Evolutionary conservation across 2,797 vertebrate species (phyloP), one percentile per base, ranked within the genome.

Genomic region (Lagocephalus sceleratus): DNA sequence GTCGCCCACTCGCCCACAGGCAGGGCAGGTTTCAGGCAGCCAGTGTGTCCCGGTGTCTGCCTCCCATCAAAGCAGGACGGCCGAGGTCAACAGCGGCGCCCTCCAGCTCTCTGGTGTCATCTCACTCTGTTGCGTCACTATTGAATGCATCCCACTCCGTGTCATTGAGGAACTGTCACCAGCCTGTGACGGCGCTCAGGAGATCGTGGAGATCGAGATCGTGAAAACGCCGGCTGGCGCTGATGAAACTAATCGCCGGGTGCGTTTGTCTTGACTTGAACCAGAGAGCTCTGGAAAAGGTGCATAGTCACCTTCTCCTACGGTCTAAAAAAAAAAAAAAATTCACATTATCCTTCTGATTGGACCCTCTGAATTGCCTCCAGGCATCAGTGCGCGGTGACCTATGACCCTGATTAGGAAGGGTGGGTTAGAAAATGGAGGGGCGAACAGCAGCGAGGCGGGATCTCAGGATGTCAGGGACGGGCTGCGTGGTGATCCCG

Each of bases 71-170:
- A 49, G 50, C 6, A 57, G 25, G 25, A 51, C 19, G 46, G 47
- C 40, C 51, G 47, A 60, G 58, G 57, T 75, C 56, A 63, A 21
- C 35, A 54, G 29, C 51, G 21, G 45, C 10, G 51, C 3, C 35
- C 57, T 43, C 61, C 5, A 47, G 14, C 8, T 21, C 46, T 39
- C 44, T 40, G 50, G 60, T 49, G 71, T 63, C 21, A 53, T 51
- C 10, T 38, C 32, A 38, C 20, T 62, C 19, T 45, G 21, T 35
- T 43, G 45, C 63, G 56, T 58, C 40, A 9, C 14, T 55, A 75
- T 71, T 46, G 71, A 73, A 74, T 74, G 54, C 56, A 51, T 71
- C 60, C 58, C 61, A n/a, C 23, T 6, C 32, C n/a, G 20, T 43
- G 47, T 72, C 53, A 73, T 10, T 21, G 3, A 45, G 46, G 61